Conservation (phyloP, 2,888 invertebrate genomes). For the Syrphus vitripennis region DNA sequence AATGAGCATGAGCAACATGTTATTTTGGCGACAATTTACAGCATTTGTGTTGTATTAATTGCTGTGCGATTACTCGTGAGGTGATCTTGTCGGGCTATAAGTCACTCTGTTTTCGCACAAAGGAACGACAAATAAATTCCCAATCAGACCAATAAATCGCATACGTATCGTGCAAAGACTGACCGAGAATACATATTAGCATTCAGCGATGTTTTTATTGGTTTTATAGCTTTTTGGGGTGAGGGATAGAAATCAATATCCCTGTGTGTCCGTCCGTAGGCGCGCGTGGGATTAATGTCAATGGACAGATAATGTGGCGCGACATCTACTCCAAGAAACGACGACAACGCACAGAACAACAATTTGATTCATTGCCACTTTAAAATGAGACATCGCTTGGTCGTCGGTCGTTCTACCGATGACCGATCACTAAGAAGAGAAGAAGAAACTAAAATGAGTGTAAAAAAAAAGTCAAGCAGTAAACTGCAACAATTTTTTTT, state of each 20-base stretch:
- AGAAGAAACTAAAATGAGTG: neutral
- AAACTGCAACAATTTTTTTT: slow-evolving; percentile 33
- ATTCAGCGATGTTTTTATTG: slow-evolving; percentile 36
- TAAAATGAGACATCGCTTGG: slow-evolving; percentile 66
- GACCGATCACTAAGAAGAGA: neutral
- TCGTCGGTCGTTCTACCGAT: slow-evolving; percentile 4
- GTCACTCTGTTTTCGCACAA: slow-evolving; percentile 58
- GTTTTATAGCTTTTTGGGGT: slow-evolving; percentile 48
- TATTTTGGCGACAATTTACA: slow-evolving; percentile 62
- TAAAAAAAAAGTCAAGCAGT: neutral
- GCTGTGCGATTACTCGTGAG: slow-evolving; percentile 63
- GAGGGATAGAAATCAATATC: slow-evolving; percentile 71
- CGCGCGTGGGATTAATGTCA: slow-evolving; percentile 72
- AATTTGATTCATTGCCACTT: slow-evolving; percentile 71
- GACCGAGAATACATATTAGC: slow-evolving; percentile 40
- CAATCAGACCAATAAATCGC: slow-evolving; percentile 70
- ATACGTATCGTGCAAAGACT: slow-evolving; percentile 51
- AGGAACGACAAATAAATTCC: slow-evolving; percentile 67
- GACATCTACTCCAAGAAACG: slow-evolving; percentile 48
- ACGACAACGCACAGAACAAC: slow-evolving; percentile 47
- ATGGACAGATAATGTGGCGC: slow-evolving; percentile 71
- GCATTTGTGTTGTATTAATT: slow-evolving; percentile 65
- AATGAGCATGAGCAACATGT: slow-evolving; percentile 54
- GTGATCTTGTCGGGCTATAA: slow-evolving; percentile 61
- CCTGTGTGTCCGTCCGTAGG: slow-evolving; percentile 53